Evolutionary conservation across 2,797 vertebrate species (phyloP), one percentile per base, ranked within the genome.

Genomic region (Manis pentadactyla): DNA sequence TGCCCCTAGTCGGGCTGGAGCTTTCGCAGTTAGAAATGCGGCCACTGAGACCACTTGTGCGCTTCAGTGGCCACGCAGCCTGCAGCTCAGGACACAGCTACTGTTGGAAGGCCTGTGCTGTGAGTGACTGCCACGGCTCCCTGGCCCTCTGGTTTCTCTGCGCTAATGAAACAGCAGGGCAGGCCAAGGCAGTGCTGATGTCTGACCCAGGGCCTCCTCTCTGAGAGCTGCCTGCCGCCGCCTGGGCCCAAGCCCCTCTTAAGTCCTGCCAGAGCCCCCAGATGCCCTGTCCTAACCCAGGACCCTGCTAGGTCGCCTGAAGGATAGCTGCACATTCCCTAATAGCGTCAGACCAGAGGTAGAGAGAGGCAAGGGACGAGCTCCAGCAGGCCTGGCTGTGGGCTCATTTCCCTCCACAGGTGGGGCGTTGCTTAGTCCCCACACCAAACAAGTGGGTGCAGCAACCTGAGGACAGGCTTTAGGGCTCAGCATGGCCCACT

Each of bases 321-420:
- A 0, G 2, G 61, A 10, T 12, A 9, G n/a, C 59, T 8, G 13
- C 8, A 5, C 6, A 0, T 4, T 4, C 15, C 55, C 51, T 49
- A 25, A 46, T 46, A 46, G 46, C 46, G 46, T 46, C 10, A 11
- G 46, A 10, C 46, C 46, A 46, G 46, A 46, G 46, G 46, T 46
- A 46, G 46, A 46, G 46, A 46, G 46, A 10, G 42, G 42, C 46
- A 46, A 46, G 46, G 46, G 46, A 10, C 46, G 46, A 46, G 46
- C 46, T 46, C 46, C 46, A 11, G 42, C 46, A 46, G 46, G 46
- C 46, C 46, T 46, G 46, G 46, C 46, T 10, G 2, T 46, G 46
- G 46, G 46, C 46, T 46, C 46, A 46, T 46, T 46, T 46, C 46
- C 46, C 46, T 46, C 46, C 46, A 12, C 46, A 46, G 46, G 9